Base-by-base conservation (phyloP, 64 coral and sea anemone species). In the Stichodactyla helianthus region DNA sequence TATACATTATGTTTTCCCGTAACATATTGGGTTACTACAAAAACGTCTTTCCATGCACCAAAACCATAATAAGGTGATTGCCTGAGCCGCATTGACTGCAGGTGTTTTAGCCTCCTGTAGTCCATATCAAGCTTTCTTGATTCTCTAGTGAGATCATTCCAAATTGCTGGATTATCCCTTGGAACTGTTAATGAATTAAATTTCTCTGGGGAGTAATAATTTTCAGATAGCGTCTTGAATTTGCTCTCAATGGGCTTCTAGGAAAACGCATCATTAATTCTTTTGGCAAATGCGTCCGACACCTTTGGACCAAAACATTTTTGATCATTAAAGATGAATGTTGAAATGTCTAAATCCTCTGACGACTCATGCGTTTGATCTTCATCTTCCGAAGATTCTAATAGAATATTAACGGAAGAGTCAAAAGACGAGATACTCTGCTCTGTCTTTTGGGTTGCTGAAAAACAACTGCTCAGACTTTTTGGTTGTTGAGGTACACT, bases 81-180 rank as follows among this genome's bases (percentile, higher is more conserved):
- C 54, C 58, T 91, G 89, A 67, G 64, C 74, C n/a, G 83, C 57
- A 26, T 91, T 79, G 0, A 59, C 77, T 16, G 77, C 55, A 51
- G 83, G 18, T 64, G 59, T 81, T 79, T 91, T 83, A 63, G 70
- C 53, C 26, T 91, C 89, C 54, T 86, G 71, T 27, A 86, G 50
- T 19, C 89, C 31, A 91, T 28, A 31, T 91, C 83, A 25, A 82
- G 55, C 12, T 89, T 17, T 84, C 64, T 25, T 28, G 88, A 59
- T 59, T 23, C 65, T 59, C 77, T 82, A 50, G 88, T 79, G 51
- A 82, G 27, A 27, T 89, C 88, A 28, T 84, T 90, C 88, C 82
- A 90, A 59, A 90, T 55, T 19, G 53, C 61, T 54, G 61, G 13
- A 85, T 84, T 90, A 53, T 85, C 82, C 54, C 61, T 90, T 19